phyloP scores from a whole-genome alignment of 2,888 invertebrate genomes.

The Andrena praecox region DNA sequence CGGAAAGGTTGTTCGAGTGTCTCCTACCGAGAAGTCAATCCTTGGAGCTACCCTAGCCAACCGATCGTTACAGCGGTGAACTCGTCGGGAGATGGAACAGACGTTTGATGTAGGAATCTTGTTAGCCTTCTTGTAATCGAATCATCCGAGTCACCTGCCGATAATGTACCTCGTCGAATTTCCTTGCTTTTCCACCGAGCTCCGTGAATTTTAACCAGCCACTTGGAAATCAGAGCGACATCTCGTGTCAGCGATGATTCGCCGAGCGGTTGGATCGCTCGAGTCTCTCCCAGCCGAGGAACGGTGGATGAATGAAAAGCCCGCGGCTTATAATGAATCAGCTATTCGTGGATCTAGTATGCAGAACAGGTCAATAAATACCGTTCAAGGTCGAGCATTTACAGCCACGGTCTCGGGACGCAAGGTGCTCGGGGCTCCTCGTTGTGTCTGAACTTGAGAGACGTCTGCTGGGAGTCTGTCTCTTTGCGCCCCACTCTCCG shows the following conservation, averaged over 20 bases:
- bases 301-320: conserved; percentile 65
- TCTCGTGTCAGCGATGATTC: not conserved
- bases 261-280: not conserved
- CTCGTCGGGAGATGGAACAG: too few relatives aligned
- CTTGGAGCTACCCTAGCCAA: not conserved
- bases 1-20: not conserved
- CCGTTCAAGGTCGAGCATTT: conserved; percentile 65
- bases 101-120: too few relatives aligned
- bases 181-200: too few relatives aligned
- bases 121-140: too few relatives aligned
- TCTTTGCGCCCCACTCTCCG: not conserved
- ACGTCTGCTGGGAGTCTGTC: conserved; percentile 3
- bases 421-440: conserved; percentile 34
- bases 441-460: conserved; percentile 18
- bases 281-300: not conserved
- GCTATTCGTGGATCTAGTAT: conserved; percentile 70
- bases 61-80: not conserved
- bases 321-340: conserved; percentile 65
- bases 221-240: too few relatives aligned
- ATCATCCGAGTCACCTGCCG: too few relatives aligned
- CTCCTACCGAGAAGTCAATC: not conserved
- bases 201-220: too few relatives aligned
- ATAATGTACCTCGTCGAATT: too few relatives aligned
- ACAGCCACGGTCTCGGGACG: conserved; percentile 32
- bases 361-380: conserved; percentile 70